Evolutionary conservation across 2,113 vertebrate species (phyloP).

Genomic region (Connochaetes taurinus): DNA sequence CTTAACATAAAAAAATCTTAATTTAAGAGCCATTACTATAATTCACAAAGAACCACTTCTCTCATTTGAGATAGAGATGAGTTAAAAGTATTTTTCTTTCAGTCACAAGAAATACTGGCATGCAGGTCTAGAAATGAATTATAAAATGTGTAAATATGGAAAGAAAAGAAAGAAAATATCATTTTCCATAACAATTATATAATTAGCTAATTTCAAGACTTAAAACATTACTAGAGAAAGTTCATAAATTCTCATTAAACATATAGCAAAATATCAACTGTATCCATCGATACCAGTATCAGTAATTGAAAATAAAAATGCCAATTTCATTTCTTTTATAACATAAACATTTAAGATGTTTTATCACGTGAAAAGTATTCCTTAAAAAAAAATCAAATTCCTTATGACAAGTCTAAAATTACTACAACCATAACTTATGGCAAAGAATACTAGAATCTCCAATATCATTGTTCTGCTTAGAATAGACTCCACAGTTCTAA

Average conservation of each 20-base stretch:
- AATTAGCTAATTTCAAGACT: neutral
- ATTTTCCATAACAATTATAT: neutral
- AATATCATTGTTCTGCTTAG: neutral
- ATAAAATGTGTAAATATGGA: neutral
- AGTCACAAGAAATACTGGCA: neutral
- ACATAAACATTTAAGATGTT: neutral
- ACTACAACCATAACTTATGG: neutral
- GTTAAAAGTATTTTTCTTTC: neutral
- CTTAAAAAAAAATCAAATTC: neutral
- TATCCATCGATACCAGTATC: neutral
- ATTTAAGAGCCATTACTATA: neutral
- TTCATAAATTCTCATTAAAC: neutral
- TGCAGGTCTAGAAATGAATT: neutral
- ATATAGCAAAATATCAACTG: neutral
- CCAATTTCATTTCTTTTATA: neutral
- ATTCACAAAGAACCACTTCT: neutral
- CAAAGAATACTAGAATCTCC: neutral
- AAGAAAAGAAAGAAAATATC: neutral
- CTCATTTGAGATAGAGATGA: neutral
- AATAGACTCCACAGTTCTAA: neutral
- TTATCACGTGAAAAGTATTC: neutral
- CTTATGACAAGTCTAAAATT: neutral
- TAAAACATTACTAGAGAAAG: constrained; percentile 6
- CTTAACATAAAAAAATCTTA: neutral
- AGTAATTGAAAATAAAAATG: neutral